These are phyloP conservation scores for Rosalia funebris DNA, from an alignment of 2,888 invertebrate species.

Conservation along the genomic window DNA sequence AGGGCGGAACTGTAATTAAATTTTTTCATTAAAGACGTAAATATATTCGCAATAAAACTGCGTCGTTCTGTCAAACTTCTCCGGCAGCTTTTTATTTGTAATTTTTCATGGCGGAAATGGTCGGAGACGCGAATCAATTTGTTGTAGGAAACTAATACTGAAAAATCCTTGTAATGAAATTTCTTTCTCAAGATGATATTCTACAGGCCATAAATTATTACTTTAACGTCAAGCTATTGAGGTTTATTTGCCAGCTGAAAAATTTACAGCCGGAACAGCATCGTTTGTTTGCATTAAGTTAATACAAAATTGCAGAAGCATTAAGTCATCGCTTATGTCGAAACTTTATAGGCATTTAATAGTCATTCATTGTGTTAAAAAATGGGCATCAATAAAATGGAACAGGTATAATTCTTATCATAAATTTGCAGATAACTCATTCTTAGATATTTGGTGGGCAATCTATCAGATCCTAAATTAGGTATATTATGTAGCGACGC, in stretches of 20 bases:
- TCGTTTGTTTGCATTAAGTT: constrained; percentile 15
- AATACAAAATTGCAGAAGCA: background rate
- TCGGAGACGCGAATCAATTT: constrained; percentile 43
- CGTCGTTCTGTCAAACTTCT: constrained; percentile 6
- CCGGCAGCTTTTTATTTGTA: constrained; percentile 33
- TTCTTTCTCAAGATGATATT: constrained; percentile 39
- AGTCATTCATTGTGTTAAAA: too few species aligned
- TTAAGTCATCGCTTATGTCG: constrained; percentile 2
- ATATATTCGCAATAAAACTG: constrained; percentile 16
- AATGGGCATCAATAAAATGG: too few species aligned
- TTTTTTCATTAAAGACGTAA: constrained; percentile 3
- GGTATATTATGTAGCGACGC: too few species aligned
- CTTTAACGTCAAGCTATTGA: constrained; percentile 20
- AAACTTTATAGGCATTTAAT: too few species aligned
- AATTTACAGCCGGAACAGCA: constrained; percentile 11
- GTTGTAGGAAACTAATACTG: constrained; percentile 42
- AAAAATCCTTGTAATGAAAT: constrained; percentile 45
- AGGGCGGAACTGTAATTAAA: background rate
- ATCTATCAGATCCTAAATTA: too few species aligned
- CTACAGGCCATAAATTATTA: constrained; percentile 40
- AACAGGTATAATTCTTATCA: too few species aligned
- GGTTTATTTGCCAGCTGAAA: constrained; percentile 17
- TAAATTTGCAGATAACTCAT: too few species aligned
- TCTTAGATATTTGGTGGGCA: too few species aligned
- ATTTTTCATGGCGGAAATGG: constrained; percentile 35